Evolutionary conservation across 2,797 vertebrate species (phyloP).

Genomic region (Enteromius viviparus): DNA sequence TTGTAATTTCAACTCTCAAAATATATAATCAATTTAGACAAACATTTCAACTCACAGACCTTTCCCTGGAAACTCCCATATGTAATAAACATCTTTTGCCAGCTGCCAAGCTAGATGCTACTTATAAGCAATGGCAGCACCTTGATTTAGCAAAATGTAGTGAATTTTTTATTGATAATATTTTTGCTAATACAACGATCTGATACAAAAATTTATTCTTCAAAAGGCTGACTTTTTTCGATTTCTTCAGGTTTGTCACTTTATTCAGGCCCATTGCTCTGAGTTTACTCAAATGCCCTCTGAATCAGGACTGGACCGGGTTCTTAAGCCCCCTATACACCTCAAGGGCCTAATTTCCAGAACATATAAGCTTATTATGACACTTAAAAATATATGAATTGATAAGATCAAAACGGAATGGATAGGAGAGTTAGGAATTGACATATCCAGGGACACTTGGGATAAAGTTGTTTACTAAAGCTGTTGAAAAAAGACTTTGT

Average conservation of each 20-base stretch:
- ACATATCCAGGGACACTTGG: no score
- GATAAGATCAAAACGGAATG: no score
- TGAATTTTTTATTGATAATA: slow-evolving; percentile 17
- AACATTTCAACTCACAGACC: background rate
- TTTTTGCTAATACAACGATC: background rate
- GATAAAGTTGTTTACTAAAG: no score
- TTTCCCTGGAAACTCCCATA: slow-evolving; percentile 17
- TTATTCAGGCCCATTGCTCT: background rate
- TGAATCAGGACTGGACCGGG: background rate
- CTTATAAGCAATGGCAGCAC: slow-evolving; percentile 3
- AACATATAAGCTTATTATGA: no score
- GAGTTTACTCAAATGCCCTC: slow-evolving; percentile 1
- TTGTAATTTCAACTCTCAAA: background rate
- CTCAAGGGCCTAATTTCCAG: no score
- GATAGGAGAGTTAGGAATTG: no score
- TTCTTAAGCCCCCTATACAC: background rate
- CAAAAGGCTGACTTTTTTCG: background rate
- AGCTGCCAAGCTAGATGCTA: slow-evolving; percentile 1
- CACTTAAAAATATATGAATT: no score
- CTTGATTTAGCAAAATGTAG: background rate
- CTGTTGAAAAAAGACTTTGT: no score
- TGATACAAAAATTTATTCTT: background rate
- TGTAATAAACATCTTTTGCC: background rate
- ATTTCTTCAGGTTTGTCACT: background rate
- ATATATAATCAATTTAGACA: background rate